Conservation (phyloP, 1,140 invertebrate species). For the Thaumetopoea pityocampa region DNA sequence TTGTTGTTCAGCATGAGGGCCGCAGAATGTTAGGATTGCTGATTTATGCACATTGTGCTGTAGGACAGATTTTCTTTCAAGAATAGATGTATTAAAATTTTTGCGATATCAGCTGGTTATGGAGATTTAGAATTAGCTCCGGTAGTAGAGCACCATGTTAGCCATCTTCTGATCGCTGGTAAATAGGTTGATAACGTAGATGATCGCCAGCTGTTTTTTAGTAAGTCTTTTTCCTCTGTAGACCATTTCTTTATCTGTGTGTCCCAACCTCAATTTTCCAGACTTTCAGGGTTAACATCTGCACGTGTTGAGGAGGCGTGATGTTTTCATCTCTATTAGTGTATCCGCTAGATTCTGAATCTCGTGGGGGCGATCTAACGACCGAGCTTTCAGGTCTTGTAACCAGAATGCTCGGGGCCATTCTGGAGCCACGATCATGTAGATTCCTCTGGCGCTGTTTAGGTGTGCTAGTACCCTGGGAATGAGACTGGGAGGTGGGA, state of each 20-base stretch:
- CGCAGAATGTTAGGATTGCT: too few species aligned
- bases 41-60: too few species aligned
- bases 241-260: conserved; percentile 13
- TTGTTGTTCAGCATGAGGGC: too few species aligned
- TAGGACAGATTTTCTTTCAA: too few species aligned
- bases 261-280: conserved; percentile 29
- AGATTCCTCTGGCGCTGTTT: conserved; percentile 18
- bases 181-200: conserved; percentile 19
- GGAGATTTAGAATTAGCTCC: too few species aligned
- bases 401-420: conserved; percentile 24
- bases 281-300: conserved; percentile 17
- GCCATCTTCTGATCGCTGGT: conserved; percentile 18
- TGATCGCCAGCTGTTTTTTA: conserved; percentile 10
- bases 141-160: conserved; percentile 2
- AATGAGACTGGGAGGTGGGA: conserved; percentile 23
- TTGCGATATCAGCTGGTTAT: too few species aligned
- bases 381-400: conserved; percentile 17
- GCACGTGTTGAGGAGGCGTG: conserved; percentile 18
- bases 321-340: conserved; percentile 22
- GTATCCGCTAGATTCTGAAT: conserved; percentile 11
- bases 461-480: conserved; percentile 21
- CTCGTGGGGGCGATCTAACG: conserved; percentile 10
- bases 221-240: conserved; percentile 8
- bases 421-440: conserved; percentile 19
- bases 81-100: too few species aligned